phyloP scores from a whole-genome alignment of 1,140 invertebrate genomes.

The Drosophila obscura region DNA sequence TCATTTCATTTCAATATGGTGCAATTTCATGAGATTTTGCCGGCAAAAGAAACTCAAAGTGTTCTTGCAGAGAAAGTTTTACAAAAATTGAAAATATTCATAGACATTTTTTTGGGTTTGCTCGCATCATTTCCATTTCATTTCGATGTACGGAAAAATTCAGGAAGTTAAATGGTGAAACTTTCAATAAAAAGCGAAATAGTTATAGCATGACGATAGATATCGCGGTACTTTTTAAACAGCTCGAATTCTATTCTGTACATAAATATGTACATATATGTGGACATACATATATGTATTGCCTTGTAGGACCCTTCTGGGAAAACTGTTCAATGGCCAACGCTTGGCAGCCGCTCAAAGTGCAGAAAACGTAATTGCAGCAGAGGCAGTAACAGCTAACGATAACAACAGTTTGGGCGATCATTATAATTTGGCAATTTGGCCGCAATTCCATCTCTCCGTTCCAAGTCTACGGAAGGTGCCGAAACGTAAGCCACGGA shows the following conservation, averaged over 20 bases:
- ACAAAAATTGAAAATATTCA: neutral
- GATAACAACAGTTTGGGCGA: slow-evolving; percentile 47
- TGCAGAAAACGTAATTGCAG: slow-evolving; percentile 42
- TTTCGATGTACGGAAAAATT: neutral
- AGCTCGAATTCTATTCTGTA: neutral
- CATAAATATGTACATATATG: neutral
- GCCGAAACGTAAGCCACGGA: too few species aligned
- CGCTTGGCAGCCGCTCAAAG: slow-evolving; percentile 57
- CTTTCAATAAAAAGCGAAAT: too few species aligned
- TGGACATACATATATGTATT: neutral
- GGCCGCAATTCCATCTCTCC: slow-evolving; percentile 29
- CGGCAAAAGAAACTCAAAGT: neutral
- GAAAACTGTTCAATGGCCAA: slow-evolving; percentile 24
- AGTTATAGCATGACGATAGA: too few species aligned
- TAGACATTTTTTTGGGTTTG: neutral
- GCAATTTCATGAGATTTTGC: slow-evolving; percentile 5
- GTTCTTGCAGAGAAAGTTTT: too few species aligned
- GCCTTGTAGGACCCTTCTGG: neutral
- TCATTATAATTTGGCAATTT: slow-evolving; percentile 73
- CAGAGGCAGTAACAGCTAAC: slow-evolving; percentile 21
- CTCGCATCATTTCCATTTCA: neutral
- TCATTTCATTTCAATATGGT: neutral
- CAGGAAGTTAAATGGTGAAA: too few species aligned
- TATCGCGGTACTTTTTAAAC: too few species aligned
- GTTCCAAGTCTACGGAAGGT: slow-evolving; percentile 13